These are phyloP conservation scores for Oscheius myriophilus DNA, from an alignment of 2,888 invertebrate species.

Conservation along the genomic window DNA sequence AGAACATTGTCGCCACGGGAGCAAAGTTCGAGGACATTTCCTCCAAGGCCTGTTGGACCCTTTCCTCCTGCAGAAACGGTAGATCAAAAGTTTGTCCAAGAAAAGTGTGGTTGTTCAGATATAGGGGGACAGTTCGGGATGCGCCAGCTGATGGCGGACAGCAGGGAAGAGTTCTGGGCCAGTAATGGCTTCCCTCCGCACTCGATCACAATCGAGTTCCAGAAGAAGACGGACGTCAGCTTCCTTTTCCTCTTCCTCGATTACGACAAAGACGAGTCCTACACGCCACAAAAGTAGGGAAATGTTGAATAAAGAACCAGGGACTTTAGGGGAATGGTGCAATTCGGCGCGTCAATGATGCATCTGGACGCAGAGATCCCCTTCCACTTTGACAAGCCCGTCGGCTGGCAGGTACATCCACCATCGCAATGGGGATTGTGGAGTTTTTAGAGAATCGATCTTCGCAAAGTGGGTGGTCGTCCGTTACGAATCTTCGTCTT, in stretches of 20 bases:
- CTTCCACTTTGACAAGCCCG: conserved; percentile 80
- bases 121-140: conserved; percentile 78
- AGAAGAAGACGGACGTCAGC: conserved; percentile 77
- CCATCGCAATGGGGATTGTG: not conserved
- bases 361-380: conserved; percentile 54
- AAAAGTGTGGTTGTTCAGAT: not conserved
- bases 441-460: conserved; percentile 51
- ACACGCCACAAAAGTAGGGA: conserved; percentile 85
- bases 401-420: conserved; percentile 87
- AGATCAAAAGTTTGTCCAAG: too few species aligned
- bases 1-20: too few species aligned
- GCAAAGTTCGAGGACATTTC: conserved; percentile 83
- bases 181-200: conserved; percentile 99
- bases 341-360: conserved; percentile 48
- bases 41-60: conserved; percentile 92
- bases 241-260: conserved; percentile 97
- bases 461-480: conserved; percentile 39
- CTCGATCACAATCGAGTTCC: conserved; percentile 85
- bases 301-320: too few species aligned
- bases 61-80: conserved; percentile 98
- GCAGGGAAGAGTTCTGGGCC: too few species aligned
- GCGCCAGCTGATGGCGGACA: conserved; percentile 91
- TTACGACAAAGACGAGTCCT: conserved; percentile 97
- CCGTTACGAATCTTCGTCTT: conserved; percentile 80
- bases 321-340: conserved; percentile 46